Evolutionary conservation across 2,888 invertebrate species (phyloP).

Genomic region (Cosmia trapezina): DNA sequence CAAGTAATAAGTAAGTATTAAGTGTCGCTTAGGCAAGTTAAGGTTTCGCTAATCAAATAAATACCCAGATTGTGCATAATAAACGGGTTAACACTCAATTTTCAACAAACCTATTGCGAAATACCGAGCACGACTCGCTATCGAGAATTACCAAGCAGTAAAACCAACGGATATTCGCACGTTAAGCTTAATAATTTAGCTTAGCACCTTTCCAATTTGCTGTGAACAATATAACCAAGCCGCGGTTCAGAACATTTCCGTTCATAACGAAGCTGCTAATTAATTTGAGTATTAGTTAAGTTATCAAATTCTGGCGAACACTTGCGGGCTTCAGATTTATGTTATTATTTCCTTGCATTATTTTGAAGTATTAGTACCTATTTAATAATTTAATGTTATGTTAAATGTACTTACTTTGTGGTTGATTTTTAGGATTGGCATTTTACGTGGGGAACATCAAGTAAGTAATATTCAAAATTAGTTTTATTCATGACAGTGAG

Average conservation of each 20-base stretch:
- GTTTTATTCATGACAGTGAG: background rate
- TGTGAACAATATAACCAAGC: slow-evolving; percentile 36
- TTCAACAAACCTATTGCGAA: background rate
- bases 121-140: background rate
- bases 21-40: background rate
- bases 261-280: slow-evolving; percentile 42
- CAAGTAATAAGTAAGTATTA: too few species aligned
- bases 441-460: background rate
- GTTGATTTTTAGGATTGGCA: background rate
- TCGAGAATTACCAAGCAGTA: slow-evolving; percentile 6
- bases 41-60: background rate
- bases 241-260: slow-evolving; percentile 29
- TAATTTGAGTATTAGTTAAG: slow-evolving; percentile 40
- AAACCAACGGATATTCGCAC: slow-evolving; percentile 17
- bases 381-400: background rate
- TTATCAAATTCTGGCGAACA: slow-evolving; percentile 27
- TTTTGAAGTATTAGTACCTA: background rate
- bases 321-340: slow-evolving; percentile 23
- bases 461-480: background rate
- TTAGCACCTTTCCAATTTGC: slow-evolving; percentile 45
- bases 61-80: background rate
- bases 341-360: slow-evolving; percentile 3
- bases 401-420: too few species aligned
- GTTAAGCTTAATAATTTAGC: slow-evolving; percentile 36
- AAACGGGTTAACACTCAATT: background rate